Conservation (phyloP, 1,140 invertebrate genomes). For the Papilio polyxenes region DNA sequence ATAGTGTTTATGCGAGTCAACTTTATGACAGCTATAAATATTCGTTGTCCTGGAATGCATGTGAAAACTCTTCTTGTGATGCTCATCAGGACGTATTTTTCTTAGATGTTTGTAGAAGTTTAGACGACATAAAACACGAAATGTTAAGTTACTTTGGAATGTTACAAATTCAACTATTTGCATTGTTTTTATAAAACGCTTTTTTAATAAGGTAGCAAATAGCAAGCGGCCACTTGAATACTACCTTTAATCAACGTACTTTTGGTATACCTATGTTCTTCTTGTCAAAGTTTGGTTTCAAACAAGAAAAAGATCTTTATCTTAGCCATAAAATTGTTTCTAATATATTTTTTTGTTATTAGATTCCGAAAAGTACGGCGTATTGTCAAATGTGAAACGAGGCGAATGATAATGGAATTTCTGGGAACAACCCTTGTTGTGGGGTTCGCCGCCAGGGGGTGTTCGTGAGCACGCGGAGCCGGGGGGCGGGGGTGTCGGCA, state of each 20-base stretch:
- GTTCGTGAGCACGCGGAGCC: slow-evolving; percentile 46
- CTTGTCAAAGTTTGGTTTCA: neutral
- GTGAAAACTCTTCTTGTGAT: neutral
- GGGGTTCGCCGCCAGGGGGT: slow-evolving; percentile 60
- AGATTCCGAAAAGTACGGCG: slow-evolving; percentile 57
- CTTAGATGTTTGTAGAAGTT: neutral
- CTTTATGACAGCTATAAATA: slow-evolving; percentile 24
- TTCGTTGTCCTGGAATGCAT: slow-evolving; percentile 7
- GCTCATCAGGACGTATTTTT: slow-evolving; percentile 3
- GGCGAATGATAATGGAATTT: slow-evolving; percentile 77
- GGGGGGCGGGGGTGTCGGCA: slow-evolving; percentile 41
- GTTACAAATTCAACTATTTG: neutral
- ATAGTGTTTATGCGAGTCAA: slow-evolving; percentile 9
- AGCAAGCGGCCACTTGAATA: too few relatives aligned
- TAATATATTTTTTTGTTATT: slow-evolving; percentile 46
- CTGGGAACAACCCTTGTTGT: slow-evolving; percentile 76
- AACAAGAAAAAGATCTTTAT: neutral
- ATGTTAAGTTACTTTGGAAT: neutral
- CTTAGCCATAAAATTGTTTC: neutral
- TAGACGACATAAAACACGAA: neutral
- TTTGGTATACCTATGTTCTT: too few relatives aligned
- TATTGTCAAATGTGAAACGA: slow-evolving; percentile 72
- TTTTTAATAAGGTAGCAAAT: too few relatives aligned
- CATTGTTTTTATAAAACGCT: neutral
- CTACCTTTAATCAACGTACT: too few relatives aligned